Evolutionary conservation across 2,113 vertebrate genomes (phyloP).

Genomic region (Nymphicus hollandicus): DNA sequence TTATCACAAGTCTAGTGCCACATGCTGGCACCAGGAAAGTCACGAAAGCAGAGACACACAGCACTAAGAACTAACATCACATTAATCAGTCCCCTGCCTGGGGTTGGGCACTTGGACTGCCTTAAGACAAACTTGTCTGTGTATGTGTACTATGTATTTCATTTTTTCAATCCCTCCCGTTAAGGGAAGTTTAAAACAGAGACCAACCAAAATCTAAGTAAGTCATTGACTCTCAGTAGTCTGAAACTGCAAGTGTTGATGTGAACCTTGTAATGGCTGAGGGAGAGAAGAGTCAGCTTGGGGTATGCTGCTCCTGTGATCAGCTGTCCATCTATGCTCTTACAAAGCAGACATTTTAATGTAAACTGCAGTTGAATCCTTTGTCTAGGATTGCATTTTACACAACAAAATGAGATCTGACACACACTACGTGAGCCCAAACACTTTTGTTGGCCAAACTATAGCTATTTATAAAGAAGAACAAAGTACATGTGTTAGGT

Average conservation of each 20-base stretch:
- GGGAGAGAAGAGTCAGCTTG: neutral
- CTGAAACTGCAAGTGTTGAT: neutral
- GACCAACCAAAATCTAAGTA: neutral
- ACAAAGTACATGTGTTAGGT: fast-evolving
- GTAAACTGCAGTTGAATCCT: neutral
- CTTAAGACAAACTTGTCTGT: neutral
- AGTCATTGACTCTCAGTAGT: neutral
- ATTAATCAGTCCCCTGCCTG: neutral
- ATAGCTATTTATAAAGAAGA: neutral
- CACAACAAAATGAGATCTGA: neutral
- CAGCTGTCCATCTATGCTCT: neutral
- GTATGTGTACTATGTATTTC: neutral
- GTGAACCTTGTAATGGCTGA: neutral
- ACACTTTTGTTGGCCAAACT: neutral
- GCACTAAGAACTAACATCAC: neutral
- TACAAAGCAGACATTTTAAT: neutral
- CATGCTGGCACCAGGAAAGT: neutral
- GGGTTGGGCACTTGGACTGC: neutral
- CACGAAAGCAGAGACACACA: neutral
- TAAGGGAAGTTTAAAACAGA: neutral
- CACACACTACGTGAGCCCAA: neutral
- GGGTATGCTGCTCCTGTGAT: neutral
- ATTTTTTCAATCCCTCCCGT: neutral
- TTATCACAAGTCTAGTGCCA: neutral
- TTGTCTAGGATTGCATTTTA: neutral